Evolutionary conservation across 2,797 vertebrate species (phyloP).

Genomic region (Acipenser ruthenus): DNA sequence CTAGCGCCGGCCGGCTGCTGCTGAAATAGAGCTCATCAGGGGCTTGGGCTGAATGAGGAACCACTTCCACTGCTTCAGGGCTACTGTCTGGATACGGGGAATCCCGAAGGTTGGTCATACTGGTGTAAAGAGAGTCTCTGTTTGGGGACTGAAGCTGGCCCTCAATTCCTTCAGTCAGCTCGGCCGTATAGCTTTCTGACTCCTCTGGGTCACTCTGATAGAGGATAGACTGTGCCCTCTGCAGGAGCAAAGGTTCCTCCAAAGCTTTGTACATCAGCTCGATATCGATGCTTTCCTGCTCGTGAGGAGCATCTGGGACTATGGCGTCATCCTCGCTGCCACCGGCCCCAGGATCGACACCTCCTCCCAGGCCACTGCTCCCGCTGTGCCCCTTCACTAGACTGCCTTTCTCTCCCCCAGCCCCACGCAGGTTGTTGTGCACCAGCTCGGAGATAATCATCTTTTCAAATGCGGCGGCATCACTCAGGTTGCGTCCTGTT

Average conservation of each 20-base stretch:
- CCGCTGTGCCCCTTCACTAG: constrained; percentile 18
- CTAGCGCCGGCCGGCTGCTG: constrained; percentile 75
- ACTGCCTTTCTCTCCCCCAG: constrained; percentile 30
- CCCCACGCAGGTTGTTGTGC: constrained; percentile 80
- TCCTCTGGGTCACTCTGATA: constrained; percentile 89
- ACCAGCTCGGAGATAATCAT: constrained; percentile 94
- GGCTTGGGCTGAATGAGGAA: constrained; percentile 67
- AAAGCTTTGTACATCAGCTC: constrained; percentile 89
- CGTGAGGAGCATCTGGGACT: constrained; percentile 49
- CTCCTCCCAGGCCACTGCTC: constrained; percentile 33
- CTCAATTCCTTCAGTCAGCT: constrained; percentile 71
- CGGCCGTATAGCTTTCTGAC: constrained; percentile 78
- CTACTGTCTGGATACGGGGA: constrained; percentile 89
- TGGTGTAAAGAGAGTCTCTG: constrained; percentile 85
- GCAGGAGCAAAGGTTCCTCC: constrained; percentile 83
- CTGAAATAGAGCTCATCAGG: constrained; percentile 87
- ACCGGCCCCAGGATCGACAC: constrained; percentile 53
- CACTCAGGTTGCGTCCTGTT: constrained; percentile 66
- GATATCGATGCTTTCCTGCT: constrained; percentile 60
- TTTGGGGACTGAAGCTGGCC: constrained; percentile 71
- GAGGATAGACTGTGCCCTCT: constrained; percentile 82
- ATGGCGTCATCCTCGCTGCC: constrained; percentile 39
- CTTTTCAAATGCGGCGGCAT: constrained; percentile 84
- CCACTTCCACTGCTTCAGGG: constrained; percentile 75
- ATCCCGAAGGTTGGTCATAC: constrained; percentile 86